Base-by-base conservation (phyloP, 2,113 vertebrate species). In the Abramis brama region DNA sequence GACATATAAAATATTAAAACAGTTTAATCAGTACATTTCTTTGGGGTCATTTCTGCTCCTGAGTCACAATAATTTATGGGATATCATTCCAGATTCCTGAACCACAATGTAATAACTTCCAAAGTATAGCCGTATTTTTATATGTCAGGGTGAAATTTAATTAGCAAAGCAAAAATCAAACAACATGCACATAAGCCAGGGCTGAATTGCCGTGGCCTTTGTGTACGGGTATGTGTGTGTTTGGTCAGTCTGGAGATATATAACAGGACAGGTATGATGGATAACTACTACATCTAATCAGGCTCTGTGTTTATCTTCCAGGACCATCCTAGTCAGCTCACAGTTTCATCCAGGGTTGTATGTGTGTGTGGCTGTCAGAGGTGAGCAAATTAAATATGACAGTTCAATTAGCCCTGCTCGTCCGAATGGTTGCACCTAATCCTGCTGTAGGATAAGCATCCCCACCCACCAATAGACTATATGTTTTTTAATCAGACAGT, bases 401-500 rank as follows among this genome's bases (percentile, higher is more conserved):
- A 91, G 90, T 92, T 94, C 91, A 94, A 95, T 94, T 95, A 94
- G 91, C 89, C 79, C 85, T 86, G 30, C 85, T 79, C 76, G 39
- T 85, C 30, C 74, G 64, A 75, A 39, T 70, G 10, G 6, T 50
- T 83, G 86, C 82, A 87, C 80, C 60, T 81, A 78, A 82, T 85
- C 82, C 57, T 39, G 47, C 17, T 82, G 77, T 66, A 78, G 59
- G 85, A 87, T 64, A 75, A 75, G 52, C 17, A 19, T 89, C 91
- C 88, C 91, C 94, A 77, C 94, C 93, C 92, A 94, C 92, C 73
- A 85, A 92, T 89, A 74, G 57, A 87, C 73, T 86, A 83, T 85
- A 86, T 75, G 57, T 82, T 91, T 91, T 94, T 93, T 94, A 94
- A 95, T 95, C 94, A 94, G 90, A 59, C 21, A 62, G 36, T 86